Evolutionary conservation across 2,113 vertebrate genomes (phyloP).

Genomic region (Sinocyclocheilus grahami): DNA sequence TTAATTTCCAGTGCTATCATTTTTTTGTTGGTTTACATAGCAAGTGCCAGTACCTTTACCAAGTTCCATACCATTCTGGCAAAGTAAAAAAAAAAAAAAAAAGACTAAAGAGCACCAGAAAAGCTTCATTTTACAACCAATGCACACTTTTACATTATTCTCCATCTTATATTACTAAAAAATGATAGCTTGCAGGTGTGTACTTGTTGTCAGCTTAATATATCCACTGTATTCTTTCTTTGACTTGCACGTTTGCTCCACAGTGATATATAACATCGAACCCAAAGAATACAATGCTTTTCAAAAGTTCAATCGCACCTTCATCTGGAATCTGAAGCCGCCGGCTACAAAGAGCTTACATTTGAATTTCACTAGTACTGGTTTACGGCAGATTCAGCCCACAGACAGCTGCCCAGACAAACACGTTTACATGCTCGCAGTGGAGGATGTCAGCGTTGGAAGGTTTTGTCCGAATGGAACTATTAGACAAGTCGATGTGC

Average conservation of each 20-base stretch:
- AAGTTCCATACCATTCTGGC: too few species aligned
- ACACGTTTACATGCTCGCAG: constrained; percentile 76
- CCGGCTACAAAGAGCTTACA: constrained; percentile 68
- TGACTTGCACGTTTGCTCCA: constrained; percentile 16
- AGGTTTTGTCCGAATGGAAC: constrained; percentile 83
- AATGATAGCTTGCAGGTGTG: too few species aligned
- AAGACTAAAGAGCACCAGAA: too few species aligned
- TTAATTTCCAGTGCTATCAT: too few species aligned
- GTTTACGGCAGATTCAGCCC: constrained; percentile 77
- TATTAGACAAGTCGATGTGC: constrained; percentile 77
- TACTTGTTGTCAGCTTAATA: too few species aligned
- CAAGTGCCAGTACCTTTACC: too few species aligned
- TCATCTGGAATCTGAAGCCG: constrained; percentile 80
- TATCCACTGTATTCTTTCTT: not conserved
- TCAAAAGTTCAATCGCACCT: constrained; percentile 80
- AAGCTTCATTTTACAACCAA: too few species aligned
- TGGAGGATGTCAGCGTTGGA: constrained; percentile 69
- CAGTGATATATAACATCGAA: constrained; percentile 76
- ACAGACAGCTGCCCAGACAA: constrained; percentile 74
- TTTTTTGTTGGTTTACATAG: too few species aligned
- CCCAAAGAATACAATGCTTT: constrained; percentile 60
- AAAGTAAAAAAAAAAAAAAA: too few species aligned
- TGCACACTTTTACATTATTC: not conserved
- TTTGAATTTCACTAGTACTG: constrained; percentile 72
- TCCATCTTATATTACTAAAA: too few species aligned